Evolutionary conservation across 2,797 vertebrate genomes (phyloP).

Genomic region (Falco concolor): DNA sequence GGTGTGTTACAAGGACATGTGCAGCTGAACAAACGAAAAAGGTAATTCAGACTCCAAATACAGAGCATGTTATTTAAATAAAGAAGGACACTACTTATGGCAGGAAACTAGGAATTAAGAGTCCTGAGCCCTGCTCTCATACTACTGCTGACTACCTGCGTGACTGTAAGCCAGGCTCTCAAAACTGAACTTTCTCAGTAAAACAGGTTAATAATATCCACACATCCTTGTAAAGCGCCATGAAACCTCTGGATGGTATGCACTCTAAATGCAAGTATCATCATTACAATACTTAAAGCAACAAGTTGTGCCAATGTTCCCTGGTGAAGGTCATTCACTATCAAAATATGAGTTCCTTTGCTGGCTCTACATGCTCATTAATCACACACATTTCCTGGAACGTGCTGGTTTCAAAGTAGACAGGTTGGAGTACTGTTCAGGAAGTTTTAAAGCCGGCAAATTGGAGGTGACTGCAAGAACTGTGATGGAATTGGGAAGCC

Average conservation of each 20-base stretch:
- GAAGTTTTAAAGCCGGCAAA: not conserved
- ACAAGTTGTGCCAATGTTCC: not conserved
- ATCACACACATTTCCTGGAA: slow-evolving; percentile 2
- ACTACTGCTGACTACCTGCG: not conserved
- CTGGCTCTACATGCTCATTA: not conserved
- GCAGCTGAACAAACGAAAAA: not conserved
- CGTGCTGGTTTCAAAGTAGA: not conserved
- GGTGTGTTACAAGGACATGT: not conserved
- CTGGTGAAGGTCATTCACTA: slow-evolving; percentile 11
- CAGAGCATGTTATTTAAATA: slow-evolving; percentile 2
- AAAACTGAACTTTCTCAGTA: not conserved
- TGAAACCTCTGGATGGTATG: not conserved
- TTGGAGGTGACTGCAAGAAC: not conserved
- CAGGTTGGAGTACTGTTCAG: not conserved
- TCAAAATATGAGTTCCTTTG: not conserved
- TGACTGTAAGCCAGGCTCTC: not conserved
- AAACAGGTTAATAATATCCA: slow-evolving; percentile 17
- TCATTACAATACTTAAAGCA: not conserved
- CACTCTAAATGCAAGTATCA: not conserved
- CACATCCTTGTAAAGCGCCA: not conserved
- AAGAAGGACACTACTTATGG: not conserved
- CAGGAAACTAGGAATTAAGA: not conserved
- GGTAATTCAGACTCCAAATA: not conserved
- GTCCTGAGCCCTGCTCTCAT: not conserved
- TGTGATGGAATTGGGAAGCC: not conserved